Percentiles rank a stretch among this genome's conserved stretches.
These are phyloP conservation scores for Promerops cafer DNA, from an alignment of 2,113 vertebrate genomes.

Conservation along the genomic window DNA sequence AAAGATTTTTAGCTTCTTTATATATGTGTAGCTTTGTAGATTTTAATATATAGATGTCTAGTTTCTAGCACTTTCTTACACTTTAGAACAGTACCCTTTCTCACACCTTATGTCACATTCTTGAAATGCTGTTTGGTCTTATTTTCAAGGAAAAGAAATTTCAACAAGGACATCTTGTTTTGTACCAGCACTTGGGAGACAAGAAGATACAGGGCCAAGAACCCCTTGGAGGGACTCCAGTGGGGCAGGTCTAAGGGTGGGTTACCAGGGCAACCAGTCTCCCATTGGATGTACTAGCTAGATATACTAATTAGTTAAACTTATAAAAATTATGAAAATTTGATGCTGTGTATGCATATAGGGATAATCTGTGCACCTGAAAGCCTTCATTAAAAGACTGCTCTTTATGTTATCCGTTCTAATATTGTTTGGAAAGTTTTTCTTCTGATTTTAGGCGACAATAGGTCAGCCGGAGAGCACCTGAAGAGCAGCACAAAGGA, in stretches of 20 bases:
- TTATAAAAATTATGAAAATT: not conserved
- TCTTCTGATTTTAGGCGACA: not conserved
- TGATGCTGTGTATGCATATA: fast-evolving
- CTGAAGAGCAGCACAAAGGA: not conserved
- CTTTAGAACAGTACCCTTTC: not conserved
- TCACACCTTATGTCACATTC: not conserved
- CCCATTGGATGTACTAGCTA: not conserved
- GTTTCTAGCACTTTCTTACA: not conserved
- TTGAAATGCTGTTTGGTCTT: not conserved
- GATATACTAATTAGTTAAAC: not conserved
- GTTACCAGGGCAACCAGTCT: not conserved
- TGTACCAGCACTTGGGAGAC: not conserved
- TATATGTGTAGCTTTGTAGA: not conserved
- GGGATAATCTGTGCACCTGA: not conserved
- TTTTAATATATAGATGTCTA: not conserved
- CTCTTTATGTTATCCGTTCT: not conserved
- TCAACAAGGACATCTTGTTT: not conserved
- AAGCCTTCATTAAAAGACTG: not conserved
- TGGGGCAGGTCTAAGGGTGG: not conserved
- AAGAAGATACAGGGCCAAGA: not conserved
- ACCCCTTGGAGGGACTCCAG: not conserved
- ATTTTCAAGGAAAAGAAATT: not conserved
- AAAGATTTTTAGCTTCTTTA: not conserved
- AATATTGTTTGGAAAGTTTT: not conserved
- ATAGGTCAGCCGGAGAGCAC: not conserved